These are phyloP conservation scores for Notocelia uddmanniana DNA, from an alignment of 2,888 invertebrate species.

Conservation along the genomic window DNA sequence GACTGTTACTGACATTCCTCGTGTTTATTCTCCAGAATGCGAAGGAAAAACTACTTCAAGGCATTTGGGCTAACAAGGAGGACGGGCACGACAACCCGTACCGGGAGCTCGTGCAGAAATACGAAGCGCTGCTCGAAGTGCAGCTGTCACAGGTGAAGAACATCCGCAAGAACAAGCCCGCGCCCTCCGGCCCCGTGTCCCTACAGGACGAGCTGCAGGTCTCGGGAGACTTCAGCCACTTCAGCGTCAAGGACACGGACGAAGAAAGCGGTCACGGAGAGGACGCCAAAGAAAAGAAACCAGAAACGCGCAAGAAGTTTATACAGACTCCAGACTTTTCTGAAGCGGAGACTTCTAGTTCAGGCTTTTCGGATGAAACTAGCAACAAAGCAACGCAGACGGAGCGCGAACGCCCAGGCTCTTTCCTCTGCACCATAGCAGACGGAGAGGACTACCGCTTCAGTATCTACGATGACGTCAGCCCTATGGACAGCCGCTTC, in stretches of 20 bases:
- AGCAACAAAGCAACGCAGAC: constrained; percentile 94
- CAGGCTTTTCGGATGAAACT: constrained; percentile 94
- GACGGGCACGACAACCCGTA: constrained; percentile 89
- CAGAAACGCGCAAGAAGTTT: constrained; percentile 84
- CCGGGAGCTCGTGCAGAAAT: constrained; percentile 93
- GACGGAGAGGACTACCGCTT: constrained; percentile 95
- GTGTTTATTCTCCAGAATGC: constrained; percentile 71
- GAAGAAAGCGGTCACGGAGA: constrained; percentile 88
- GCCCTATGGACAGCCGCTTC: constrained; percentile 93
- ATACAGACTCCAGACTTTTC: constrained; percentile 94
- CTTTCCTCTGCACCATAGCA: constrained; percentile 93
- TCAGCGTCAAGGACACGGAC: constrained; percentile 87
- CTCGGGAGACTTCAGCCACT: constrained; percentile 89
- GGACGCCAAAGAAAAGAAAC: constrained; percentile 80
- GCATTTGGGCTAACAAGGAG: constrained; percentile 83
- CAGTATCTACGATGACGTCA: constrained; percentile 93
- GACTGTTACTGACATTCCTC: constrained; percentile 31
- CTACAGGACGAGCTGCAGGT: constrained; percentile 91
- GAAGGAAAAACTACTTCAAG: constrained; percentile 82
- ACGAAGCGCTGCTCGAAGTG: constrained; percentile 92
- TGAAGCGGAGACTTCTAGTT: constrained; percentile 94
- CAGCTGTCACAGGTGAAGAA: constrained; percentile 88
- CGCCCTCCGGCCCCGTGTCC: constrained; percentile 77
- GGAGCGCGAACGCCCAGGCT: constrained; percentile 91
- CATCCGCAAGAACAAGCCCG: constrained; percentile 74